Evolutionary conservation across 2,113 vertebrate species (phyloP).

Genomic region (Cheirogaleus medius): DNA sequence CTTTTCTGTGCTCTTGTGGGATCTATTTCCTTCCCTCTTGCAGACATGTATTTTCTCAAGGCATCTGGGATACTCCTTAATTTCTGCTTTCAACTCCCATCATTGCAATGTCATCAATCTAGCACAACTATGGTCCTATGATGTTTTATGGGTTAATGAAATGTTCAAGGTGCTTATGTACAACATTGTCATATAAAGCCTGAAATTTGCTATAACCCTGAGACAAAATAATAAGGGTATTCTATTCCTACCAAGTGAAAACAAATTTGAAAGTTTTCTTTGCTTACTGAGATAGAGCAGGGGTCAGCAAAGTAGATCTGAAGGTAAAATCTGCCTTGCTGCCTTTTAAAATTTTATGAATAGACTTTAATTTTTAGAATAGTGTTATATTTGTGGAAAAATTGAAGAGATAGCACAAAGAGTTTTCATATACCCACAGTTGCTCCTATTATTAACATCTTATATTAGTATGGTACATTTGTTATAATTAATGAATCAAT

Average conservation of each 20-base stretch:
- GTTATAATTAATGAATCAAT: not conserved
- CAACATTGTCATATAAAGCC: not conserved
- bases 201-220: not conserved
- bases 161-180: not conserved
- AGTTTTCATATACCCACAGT: not conserved
- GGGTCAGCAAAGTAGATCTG: not conserved
- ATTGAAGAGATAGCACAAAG: not conserved
- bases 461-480: not conserved
- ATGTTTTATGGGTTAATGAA: not conserved
- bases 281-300: not conserved
- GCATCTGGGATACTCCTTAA: not conserved
- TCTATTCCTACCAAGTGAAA: not conserved
- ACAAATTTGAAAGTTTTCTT: not conserved
- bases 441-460: not conserved
- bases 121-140: not conserved
- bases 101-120: not conserved
- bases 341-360: not conserved
- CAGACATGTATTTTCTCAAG: not conserved
- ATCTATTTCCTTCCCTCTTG: not conserved
- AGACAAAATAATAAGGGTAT: not conserved
- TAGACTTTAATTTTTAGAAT: not conserved
- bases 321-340: not conserved
- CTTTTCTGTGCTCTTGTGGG: not conserved
- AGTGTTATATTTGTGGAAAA: conserved; percentile 7
- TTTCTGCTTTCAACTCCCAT: not conserved